These are phyloP conservation scores for Rhopalosiphum maidis DNA, from an alignment of 1,140 invertebrate genomes.

Conservation along the genomic window DNA sequence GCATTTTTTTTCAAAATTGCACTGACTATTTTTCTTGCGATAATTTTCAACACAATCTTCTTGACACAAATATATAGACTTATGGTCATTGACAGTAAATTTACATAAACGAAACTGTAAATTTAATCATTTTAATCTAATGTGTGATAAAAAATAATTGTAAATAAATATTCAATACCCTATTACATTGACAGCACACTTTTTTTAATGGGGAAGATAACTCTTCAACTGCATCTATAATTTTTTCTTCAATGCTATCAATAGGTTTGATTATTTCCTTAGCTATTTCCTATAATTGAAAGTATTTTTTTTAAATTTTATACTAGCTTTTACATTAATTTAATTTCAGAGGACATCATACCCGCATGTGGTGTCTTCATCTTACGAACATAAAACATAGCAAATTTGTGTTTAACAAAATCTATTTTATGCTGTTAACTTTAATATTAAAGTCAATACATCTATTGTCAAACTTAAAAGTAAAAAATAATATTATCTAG, in stretches of 20 bases:
- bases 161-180: conserved; percentile 33
- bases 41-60: conserved; percentile 65
- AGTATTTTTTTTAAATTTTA: not conserved
- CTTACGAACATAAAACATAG: too few relatives aligned
- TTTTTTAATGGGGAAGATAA: conserved; percentile 32
- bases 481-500: too few relatives aligned
- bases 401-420: too few relatives aligned
- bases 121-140: conserved; percentile 10
- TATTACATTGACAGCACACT: conserved; percentile 54
- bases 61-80: conserved; percentile 64
- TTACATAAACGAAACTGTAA: conserved; percentile 64
- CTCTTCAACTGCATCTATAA: conserved; percentile 48
- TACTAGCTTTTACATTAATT: too few relatives aligned
- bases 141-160: conserved; percentile 59
- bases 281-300: conserved; percentile 39
- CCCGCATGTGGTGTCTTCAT: too few relatives aligned
- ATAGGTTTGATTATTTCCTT: conserved; percentile 51
- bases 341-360: not conserved
- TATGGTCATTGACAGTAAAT: conserved; percentile 65
- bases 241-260: conserved; percentile 26
- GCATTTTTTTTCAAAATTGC: conserved; percentile 33
- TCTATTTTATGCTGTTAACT: too few relatives aligned
- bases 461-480: too few relatives aligned
- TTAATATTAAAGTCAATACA: too few relatives aligned
- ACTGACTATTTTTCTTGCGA: conserved; percentile 14